Percentiles rank a stretch among this genome's conserved stretches.
phyloP scores from a whole-genome alignment of 2,797 vertebrate species.

The Danionella dracula region DNA sequence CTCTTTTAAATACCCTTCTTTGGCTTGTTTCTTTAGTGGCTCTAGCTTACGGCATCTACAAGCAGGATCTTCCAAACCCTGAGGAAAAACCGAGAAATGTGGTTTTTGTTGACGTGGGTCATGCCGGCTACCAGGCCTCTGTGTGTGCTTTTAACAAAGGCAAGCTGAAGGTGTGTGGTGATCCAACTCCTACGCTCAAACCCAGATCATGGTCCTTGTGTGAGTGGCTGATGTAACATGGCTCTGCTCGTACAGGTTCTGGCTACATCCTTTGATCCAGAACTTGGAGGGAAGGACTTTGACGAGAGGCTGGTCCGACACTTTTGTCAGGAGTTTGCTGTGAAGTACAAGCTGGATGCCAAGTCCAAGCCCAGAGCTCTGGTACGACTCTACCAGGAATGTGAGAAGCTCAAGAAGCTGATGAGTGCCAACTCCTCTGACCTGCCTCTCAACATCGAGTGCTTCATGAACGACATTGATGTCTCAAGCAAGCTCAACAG shows the following conservation, averaged over 20 bases:
- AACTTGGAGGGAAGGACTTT: conserved; percentile 89
- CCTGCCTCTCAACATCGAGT: conserved; percentile 93
- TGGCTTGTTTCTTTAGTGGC: conserved; percentile 71
- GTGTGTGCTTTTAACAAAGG: conserved; percentile 97
- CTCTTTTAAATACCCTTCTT: neutral
- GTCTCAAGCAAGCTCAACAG: conserved; percentile 89
- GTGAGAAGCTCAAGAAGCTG: conserved; percentile 95
- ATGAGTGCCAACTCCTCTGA: conserved; percentile 98
- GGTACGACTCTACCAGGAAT: conserved; percentile 89
- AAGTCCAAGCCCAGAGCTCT: conserved; percentile 87
- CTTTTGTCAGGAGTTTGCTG: conserved; percentile 90
- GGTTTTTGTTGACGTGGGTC: conserved; percentile 94
- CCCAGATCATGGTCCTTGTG: neutral
- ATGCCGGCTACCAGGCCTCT: conserved; percentile 94
- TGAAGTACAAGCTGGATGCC: conserved; percentile 93
- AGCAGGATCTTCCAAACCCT: conserved; percentile 89
- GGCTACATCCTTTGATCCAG: conserved; percentile 83
- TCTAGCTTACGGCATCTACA: conserved; percentile 96
- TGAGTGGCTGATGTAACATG: neutral
- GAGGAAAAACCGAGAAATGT: conserved; percentile 94
- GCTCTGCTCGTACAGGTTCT: conserved; percentile 72
- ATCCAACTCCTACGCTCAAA: neutral
- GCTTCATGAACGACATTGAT: conserved; percentile 98
- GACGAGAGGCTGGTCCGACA: conserved; percentile 86
- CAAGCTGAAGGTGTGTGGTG: conserved; percentile 85